Evolutionary conservation across 2,888 invertebrate species (phyloP).

Genomic region (Eubasilissa splendida): DNA sequence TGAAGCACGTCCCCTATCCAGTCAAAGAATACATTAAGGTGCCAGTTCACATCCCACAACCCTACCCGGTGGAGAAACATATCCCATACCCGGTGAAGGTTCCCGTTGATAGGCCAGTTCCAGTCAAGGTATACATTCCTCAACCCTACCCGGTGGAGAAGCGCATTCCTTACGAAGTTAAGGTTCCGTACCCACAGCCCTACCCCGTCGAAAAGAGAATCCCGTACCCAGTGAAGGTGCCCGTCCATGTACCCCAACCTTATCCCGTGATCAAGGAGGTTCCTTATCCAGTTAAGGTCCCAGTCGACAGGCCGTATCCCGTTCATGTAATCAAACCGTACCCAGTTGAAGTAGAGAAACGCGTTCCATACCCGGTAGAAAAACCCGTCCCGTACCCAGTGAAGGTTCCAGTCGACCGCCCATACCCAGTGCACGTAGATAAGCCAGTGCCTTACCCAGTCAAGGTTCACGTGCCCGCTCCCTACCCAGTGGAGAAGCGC

Average conservation of each 20-base stretch:
- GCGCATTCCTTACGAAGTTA: conserved; percentile 77
- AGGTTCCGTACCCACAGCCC: conserved; percentile 79
- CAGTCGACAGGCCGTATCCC: conserved; percentile 77
- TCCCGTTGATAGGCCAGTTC: conserved; percentile 70
- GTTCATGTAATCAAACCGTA: conserved; percentile 76
- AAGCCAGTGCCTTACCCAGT: conserved; percentile 73
- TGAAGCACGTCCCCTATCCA: conserved; percentile 78
- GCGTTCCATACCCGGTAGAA: conserved; percentile 75
- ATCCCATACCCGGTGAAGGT: conserved; percentile 73
- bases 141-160: conserved; percentile 76
- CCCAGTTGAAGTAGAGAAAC: conserved; percentile 75
- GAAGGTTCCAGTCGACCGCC: conserved; percentile 75
- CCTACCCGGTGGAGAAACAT: conserved; percentile 79
- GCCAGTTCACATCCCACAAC: conserved; percentile 77
- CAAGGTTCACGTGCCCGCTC: conserved; percentile 79
- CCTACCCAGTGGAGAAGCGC: conserved; percentile 75
- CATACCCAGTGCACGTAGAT: conserved; percentile 69
- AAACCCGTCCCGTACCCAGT: conserved; percentile 76
- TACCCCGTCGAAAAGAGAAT: conserved; percentile 80
- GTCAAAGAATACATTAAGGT: conserved; percentile 77
- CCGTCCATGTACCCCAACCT: conserved; percentile 75
- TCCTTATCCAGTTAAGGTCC: conserved; percentile 76
- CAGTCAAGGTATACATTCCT: conserved; percentile 73
- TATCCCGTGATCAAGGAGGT: conserved; percentile 73
- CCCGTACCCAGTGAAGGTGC: conserved; percentile 77